phyloP scores from a whole-genome alignment of 2,888 invertebrate genomes.

The Drosophila kambysellisi region DNA sequence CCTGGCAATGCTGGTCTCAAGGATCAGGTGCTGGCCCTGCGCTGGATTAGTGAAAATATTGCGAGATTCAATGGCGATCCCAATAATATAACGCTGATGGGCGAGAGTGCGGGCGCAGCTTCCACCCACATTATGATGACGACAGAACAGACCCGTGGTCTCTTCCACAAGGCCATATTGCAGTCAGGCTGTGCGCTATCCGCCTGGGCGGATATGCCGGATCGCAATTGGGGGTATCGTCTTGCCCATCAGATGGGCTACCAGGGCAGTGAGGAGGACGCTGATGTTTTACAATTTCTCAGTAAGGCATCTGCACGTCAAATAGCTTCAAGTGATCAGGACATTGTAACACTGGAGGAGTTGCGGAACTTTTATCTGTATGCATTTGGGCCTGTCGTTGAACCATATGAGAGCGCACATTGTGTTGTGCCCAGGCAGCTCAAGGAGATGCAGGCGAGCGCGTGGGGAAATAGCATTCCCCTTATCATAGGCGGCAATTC shows the following conservation, averaged over 20 bases:
- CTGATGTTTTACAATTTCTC: conserved; percentile 65
- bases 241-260: conserved; percentile 83
- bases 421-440: conserved; percentile 77
- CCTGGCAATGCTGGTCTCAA: conserved; percentile 87
- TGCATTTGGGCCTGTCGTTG: conserved; percentile 81
- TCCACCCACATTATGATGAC: conserved; percentile 85
- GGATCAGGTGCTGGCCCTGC: conserved; percentile 86
- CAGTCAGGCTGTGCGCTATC: conserved; percentile 82
- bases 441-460: conserved; percentile 67
- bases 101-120: conserved; percentile 86
- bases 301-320: conserved; percentile 52
- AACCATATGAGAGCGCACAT: conserved; percentile 79
- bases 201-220: conserved; percentile 77
- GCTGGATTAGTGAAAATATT: conserved; percentile 86
- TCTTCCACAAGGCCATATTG: conserved; percentile 84
- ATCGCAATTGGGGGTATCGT: conserved; percentile 73
- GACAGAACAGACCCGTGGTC: conserved; percentile 85
- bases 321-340: conserved; percentile 62
- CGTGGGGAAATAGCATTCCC: conserved; percentile 83
- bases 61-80: conserved; percentile 86
- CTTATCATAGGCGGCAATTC: conserved; percentile 83
- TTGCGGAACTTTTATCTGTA: conserved; percentile 65
- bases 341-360: conserved; percentile 77
- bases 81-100: conserved; percentile 86
- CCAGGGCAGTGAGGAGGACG: conserved; percentile 82